Conservation (phyloP, 2,888 invertebrate species). For the Dryobotodes eremita region DNA sequence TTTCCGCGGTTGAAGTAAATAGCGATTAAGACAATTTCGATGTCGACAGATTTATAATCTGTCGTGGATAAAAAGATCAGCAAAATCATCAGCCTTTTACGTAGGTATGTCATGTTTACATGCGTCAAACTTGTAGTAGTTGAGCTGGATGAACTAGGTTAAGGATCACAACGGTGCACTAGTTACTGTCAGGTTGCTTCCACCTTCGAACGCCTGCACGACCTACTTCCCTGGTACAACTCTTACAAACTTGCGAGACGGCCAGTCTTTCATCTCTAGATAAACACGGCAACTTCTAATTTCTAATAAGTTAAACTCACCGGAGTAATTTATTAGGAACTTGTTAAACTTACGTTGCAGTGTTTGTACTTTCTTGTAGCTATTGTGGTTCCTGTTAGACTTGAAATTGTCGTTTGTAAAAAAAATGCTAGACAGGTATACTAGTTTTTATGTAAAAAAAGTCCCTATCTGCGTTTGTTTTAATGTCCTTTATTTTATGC, state of each 20-base stretch:
- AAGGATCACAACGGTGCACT: conserved; percentile 45
- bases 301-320: conserved; percentile 42
- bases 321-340: conserved; percentile 34
- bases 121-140: conserved; percentile 31
- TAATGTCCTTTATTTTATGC: conserved; percentile 35
- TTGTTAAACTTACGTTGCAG: conserved; percentile 19
- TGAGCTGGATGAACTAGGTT: conserved; percentile 43
- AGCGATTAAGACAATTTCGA: background rate
- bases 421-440: background rate
- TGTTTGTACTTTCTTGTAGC: conserved; percentile 18
- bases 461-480: conserved; percentile 1
- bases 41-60: too few relatives aligned
- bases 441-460: background rate
- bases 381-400: conserved; percentile 4
- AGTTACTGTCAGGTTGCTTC: conserved; percentile 49
- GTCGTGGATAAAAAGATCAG: background rate
- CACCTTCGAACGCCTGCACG: conserved; percentile 50
- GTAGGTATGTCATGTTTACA: conserved; percentile 19
- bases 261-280: conserved; percentile 59
- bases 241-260: conserved; percentile 52
- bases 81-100: background rate
- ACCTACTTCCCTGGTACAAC: conserved; percentile 56
- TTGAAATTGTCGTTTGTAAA: background rate
- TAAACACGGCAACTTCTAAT: conserved; percentile 51
- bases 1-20: background rate